Evolutionary conservation across 2,888 invertebrate genomes (phyloP).

Genomic region (Blomia tropicalis): DNA sequence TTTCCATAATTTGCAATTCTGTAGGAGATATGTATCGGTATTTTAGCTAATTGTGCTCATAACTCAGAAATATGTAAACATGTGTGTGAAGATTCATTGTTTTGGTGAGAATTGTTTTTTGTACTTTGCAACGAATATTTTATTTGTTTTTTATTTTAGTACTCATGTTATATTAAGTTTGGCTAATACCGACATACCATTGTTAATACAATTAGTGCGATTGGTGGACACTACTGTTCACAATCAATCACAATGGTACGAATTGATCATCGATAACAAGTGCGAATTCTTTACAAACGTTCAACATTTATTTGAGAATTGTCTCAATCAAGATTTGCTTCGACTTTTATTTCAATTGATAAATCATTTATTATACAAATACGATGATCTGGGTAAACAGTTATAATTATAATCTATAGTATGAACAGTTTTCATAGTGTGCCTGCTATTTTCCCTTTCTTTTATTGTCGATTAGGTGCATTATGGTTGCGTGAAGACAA

Average conservation of each 20-base stretch:
- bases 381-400: background rate
- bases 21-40: slow-evolving; percentile 4
- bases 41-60: background rate
- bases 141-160: background rate
- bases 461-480: background rate
- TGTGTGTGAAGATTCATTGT: background rate
- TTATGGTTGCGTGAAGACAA: background rate
- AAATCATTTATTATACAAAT: background rate
- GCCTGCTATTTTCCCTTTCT: no score
- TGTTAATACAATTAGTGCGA: background rate
- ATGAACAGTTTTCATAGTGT: no score
- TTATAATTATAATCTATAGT: no score
- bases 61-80: background rate
- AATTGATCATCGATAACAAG: background rate
- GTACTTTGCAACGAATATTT: background rate
- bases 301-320: background rate
- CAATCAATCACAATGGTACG: background rate
- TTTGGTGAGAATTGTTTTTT: background rate
- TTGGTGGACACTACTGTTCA: background rate
- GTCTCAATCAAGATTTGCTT: background rate
- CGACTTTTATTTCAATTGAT: background rate
- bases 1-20: background rate
- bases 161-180: background rate
- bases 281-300: background rate
- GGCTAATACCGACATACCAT: background rate